phyloP scores from a whole-genome alignment of 2,797 vertebrate genomes.

The Paguma larvata region DNA sequence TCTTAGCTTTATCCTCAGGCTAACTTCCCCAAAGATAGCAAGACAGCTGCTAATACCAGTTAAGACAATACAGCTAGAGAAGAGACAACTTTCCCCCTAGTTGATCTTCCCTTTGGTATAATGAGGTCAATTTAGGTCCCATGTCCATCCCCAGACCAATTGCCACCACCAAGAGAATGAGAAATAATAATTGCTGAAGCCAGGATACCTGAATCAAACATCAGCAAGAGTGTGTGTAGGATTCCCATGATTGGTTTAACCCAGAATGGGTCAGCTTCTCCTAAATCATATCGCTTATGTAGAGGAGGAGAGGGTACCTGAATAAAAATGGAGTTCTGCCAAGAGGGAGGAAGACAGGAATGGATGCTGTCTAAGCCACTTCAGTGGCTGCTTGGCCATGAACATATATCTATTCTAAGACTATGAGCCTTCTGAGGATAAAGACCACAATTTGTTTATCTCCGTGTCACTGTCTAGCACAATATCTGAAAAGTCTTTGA shows the following conservation, averaged over 20 bases:
- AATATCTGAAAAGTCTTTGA: background rate
- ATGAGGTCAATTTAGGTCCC: background rate
- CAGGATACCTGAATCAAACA: background rate
- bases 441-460: background rate
- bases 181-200: background rate
- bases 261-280: background rate
- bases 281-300: background rate
- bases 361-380: background rate
- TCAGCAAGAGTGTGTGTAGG: background rate
- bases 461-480: too few species aligned
- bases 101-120: background rate
- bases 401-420: background rate
- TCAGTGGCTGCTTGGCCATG: rapidly evolving
- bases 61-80: background rate
- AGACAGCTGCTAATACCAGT: background rate
- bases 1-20: background rate
- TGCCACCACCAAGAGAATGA: background rate
- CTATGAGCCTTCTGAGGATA: background rate
- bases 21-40: background rate
- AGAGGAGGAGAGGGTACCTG: background rate
- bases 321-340: background rate
- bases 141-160: background rate
- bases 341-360: background rate
- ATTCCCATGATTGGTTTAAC: background rate
- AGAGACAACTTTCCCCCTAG: background rate